A percentile compares a stretch with the other conserved stretches of the same genome.
Evolutionary conservation across 1,140 invertebrate species (phyloP).

Genomic region (Orussus abietinus): DNA sequence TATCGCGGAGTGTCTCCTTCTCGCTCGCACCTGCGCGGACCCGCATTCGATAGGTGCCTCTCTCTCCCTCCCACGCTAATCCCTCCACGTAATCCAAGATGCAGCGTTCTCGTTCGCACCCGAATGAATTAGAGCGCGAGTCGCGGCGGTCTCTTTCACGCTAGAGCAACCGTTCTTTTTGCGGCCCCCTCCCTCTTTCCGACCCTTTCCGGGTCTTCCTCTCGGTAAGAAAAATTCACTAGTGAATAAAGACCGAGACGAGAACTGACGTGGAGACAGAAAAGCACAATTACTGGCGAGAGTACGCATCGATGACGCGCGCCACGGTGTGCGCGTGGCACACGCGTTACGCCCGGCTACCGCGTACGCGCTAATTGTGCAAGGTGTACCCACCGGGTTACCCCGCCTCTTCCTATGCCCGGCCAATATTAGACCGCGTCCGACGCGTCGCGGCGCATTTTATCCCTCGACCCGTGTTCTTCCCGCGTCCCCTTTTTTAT

Average conservation of each 20-base stretch:
- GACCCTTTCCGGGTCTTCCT: constrained; percentile 3
- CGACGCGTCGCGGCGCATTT: too few species aligned
- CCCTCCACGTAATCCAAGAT: too few species aligned
- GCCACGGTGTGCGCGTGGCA: constrained; percentile 15
- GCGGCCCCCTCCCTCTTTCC: constrained; percentile 1
- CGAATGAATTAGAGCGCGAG: too few species aligned
- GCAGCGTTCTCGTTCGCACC: too few species aligned
- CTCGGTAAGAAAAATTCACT: not conserved
- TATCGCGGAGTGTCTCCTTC: not conserved
- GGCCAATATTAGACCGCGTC: constrained; percentile 27
- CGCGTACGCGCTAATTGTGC: constrained; percentile 34
- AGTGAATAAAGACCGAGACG: constrained; percentile 13
- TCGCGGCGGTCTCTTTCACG: too few species aligned
- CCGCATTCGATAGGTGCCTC: too few species aligned
- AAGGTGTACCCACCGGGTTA: constrained; percentile 29
- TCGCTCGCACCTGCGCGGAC: not conserved
- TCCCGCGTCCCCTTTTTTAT: too few species aligned
- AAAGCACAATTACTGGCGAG: constrained; percentile 31
- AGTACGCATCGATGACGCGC: too few species aligned
- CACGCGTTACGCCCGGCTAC: constrained; percentile 18
- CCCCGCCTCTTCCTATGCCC: constrained; percentile 30
- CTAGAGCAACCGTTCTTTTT: too few species aligned
- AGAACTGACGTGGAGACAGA: constrained; percentile 23
- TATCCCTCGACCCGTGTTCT: too few species aligned
- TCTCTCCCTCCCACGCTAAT: constrained; percentile 7